Percentiles rank a stretch among this genome's conserved stretches.
Evolutionary conservation across 2,113 vertebrate species (phyloP).

Genomic region (Sylvietta virens): DNA sequence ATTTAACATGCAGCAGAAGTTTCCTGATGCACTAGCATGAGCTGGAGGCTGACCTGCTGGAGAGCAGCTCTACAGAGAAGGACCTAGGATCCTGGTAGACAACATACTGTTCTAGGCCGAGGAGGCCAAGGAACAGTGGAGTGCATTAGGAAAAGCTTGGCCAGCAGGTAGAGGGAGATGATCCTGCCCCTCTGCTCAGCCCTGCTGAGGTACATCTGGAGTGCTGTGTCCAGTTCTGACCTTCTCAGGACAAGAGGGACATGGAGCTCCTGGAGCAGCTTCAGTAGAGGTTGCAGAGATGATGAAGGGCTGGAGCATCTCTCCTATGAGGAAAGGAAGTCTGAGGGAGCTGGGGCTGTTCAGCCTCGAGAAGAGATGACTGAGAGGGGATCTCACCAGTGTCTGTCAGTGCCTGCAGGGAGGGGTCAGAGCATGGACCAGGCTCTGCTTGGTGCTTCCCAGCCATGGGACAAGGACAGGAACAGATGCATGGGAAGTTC

Average conservation of each 20-base stretch:
- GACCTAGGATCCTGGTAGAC: background rate
- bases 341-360: background rate
- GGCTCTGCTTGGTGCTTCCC: background rate
- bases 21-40: background rate
- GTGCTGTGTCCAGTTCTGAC: background rate
- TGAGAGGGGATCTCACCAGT: background rate
- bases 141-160: background rate
- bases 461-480: background rate
- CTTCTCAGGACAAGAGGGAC: background rate
- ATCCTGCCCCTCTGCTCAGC: background rate
- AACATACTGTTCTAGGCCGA: background rate
- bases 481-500: too few species aligned
- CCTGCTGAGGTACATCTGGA: background rate
- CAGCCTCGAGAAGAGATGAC: fast-evolving
- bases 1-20: background rate
- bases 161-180: background rate
- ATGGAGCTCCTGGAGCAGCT: fast-evolving
- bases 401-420: background rate
- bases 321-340: background rate
- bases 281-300: background rate
- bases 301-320: background rate
- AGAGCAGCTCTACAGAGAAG: background rate
- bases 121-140: background rate
- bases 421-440: background rate
- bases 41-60: background rate